Conservation (phyloP, 1,140 invertebrate genomes). For the Drosophila ficusphila region DNA sequence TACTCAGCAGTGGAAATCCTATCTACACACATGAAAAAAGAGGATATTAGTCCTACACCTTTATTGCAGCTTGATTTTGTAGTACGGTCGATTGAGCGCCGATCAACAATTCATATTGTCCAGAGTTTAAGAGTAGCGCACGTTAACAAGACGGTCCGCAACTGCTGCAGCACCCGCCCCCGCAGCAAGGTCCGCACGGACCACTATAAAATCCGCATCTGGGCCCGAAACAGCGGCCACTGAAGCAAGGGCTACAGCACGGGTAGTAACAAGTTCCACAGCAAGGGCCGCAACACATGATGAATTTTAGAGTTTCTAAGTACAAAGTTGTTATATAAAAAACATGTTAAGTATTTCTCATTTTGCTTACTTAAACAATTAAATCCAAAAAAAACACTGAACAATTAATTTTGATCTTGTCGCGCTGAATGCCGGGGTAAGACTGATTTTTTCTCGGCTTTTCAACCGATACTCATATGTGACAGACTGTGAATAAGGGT, state of each 20-base stretch:
- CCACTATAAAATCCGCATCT: constrained; percentile 29
- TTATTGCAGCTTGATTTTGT: constrained; percentile 16
- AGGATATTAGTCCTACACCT: neutral
- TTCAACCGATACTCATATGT: neutral
- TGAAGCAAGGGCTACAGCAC: constrained; percentile 46
- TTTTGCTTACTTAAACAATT: constrained; percentile 4
- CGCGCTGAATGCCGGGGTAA: neutral
- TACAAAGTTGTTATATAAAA: neutral
- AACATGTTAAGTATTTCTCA: neutral
- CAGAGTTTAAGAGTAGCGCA: neutral
- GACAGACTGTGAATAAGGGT: neutral
- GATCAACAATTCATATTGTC: neutral
- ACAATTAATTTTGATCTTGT: constrained; percentile 31
- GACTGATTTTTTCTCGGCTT: constrained; percentile 3
- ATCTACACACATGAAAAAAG: neutral
- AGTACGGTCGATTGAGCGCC: constrained; percentile 1
- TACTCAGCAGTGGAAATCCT: neutral
- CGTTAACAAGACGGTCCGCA: constrained; percentile 37
- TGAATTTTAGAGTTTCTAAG: neutral
- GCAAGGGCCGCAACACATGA: constrained; percentile 43
- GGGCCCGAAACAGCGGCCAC: constrained; percentile 30
- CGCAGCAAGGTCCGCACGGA: constrained; percentile 33
- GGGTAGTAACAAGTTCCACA: constrained; percentile 35
- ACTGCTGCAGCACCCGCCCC: constrained; percentile 39
- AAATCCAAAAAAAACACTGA: constrained; percentile 6